Evolutionary conservation across 2,888 invertebrate species (phyloP).

Genomic region (Selenia dentaria): DNA sequence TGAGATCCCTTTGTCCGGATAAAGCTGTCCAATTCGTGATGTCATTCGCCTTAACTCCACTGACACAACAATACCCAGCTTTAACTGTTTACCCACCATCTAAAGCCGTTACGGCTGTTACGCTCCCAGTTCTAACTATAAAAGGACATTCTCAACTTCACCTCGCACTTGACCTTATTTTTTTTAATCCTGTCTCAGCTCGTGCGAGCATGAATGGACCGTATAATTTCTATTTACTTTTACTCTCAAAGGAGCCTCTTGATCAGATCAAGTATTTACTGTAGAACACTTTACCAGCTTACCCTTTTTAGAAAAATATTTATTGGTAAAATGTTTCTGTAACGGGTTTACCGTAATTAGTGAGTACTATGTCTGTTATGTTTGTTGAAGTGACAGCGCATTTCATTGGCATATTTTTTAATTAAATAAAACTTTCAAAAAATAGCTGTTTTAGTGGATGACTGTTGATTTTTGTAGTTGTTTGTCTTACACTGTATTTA

Average conservation of each 20-base stretch:
- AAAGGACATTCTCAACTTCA: conserved; percentile 45
- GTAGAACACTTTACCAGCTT: conserved; percentile 51
- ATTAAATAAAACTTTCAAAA: conserved; percentile 29
- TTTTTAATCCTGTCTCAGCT: conserved; percentile 45
- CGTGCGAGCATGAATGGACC: conserved; percentile 69
- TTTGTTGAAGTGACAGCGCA: conserved; percentile 25
- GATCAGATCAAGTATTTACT: conserved; percentile 31
- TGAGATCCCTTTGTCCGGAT: too few relatives aligned
- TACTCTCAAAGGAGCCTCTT: conserved; percentile 67
- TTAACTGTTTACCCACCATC: conserved; percentile 31
- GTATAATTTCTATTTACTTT: conserved; percentile 79
- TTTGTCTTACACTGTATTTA: too few relatives aligned
- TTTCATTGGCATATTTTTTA: conserved; percentile 26
- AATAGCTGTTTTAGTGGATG: conserved; percentile 19
- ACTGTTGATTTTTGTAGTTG: conserved; percentile 15
- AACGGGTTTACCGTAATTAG: conserved; percentile 50
- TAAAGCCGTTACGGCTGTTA: conserved; percentile 29
- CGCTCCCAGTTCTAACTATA: conserved; percentile 33
- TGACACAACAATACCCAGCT: conserved; percentile 9
- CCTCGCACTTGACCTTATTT: conserved; percentile 47
- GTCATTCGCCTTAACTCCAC: conserved; percentile 6
- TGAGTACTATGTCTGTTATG: conserved; percentile 41
- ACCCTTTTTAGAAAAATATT: conserved; percentile 60
- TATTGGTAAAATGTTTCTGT: conserved; percentile 59
- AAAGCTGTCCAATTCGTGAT: too few relatives aligned